Conservation (phyloP, 2,888 invertebrate genomes). For the Diloba caeruleocephala region DNA sequence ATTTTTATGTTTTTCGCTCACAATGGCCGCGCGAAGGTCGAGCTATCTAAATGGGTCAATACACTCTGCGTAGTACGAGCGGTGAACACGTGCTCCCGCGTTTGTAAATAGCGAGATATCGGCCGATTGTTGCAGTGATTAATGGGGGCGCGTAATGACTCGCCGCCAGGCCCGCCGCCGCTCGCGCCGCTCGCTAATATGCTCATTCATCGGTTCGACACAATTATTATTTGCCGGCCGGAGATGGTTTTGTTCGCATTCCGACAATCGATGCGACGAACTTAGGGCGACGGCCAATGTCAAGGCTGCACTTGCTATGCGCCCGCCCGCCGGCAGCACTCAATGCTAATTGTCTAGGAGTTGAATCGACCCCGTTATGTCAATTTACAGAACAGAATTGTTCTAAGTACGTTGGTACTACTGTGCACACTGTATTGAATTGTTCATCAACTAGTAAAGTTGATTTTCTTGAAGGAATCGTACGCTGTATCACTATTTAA, state of each 20-base stretch:
- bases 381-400: slow-evolving; percentile 52
- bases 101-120: slow-evolving; percentile 89
- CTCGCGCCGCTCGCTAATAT: slow-evolving; percentile 83
- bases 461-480: too few species aligned
- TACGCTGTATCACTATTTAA: too few species aligned
- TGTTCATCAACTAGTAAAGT: too few species aligned
- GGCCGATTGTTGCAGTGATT: slow-evolving; percentile 89
- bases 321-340: slow-evolving; percentile 66
- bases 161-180: slow-evolving; percentile 69
- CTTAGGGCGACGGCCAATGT: slow-evolving; percentile 85
- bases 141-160: slow-evolving; percentile 89
- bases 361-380: slow-evolving; percentile 70
- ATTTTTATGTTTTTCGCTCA: slow-evolving; percentile 90
- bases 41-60: slow-evolving; percentile 90
- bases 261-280: slow-evolving; percentile 82
- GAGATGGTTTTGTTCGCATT: slow-evolving; percentile 85
- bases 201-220: slow-evolving; percentile 86
- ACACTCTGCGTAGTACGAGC: slow-evolving; percentile 88
- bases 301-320: slow-evolving; percentile 86
- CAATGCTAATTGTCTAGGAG: slow-evolving; percentile 74
- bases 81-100: slow-evolving; percentile 87
- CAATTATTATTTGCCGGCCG: slow-evolving; percentile 80
- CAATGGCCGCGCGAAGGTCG: slow-evolving; percentile 89
- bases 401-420: slow-evolving; percentile 50
- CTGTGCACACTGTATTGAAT: slow-evolving; percentile 2